A percentile compares a stretch with the other conserved stretches of the same genome.
phyloP scores from a whole-genome alignment of 2,797 vertebrate genomes.

The Chloroceryle amazona region DNA sequence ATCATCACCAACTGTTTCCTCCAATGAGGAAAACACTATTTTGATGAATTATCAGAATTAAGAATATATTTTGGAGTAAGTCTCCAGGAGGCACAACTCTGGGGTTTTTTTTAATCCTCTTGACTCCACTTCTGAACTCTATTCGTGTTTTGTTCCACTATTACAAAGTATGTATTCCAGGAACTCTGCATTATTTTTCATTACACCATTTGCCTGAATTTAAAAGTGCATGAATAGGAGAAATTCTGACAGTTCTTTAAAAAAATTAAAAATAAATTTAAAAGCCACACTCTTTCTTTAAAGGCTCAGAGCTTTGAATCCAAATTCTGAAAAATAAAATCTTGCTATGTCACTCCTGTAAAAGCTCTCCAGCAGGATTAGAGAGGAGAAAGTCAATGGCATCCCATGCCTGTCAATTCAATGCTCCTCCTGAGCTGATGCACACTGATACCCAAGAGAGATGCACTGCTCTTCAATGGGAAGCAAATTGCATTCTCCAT shows the following conservation, averaged over 20 bases:
- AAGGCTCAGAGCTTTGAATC: not conserved
- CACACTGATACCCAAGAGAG: slow-evolving; percentile 9
- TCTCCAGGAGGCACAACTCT: not conserved
- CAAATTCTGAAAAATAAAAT: not conserved
- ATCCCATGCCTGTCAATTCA: slow-evolving; percentile 36
- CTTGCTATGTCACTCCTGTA: not conserved
- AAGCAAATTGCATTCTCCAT: slow-evolving; percentile 17
- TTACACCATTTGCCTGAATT: not conserved
- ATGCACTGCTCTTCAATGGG: not conserved
- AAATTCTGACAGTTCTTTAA: not conserved
- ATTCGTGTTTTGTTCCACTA: not conserved
- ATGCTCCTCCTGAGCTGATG: slow-evolving; percentile 6
- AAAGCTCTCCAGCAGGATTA: not conserved
- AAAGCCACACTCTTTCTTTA: not conserved
- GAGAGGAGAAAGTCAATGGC: not conserved
- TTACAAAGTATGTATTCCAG: not conserved
- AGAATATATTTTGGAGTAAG: not conserved
- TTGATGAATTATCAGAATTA: not conserved
- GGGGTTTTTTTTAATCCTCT: not conserved
- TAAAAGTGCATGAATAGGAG: not conserved
- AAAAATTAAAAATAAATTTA: not conserved
- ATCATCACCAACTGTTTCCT: not conserved
- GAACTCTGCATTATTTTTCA: not conserved
- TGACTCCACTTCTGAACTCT: not conserved
- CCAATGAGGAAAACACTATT: not conserved